Evolutionary conservation across 2,113 vertebrate species (phyloP).

Genomic region (Silurus glanis): DNA sequence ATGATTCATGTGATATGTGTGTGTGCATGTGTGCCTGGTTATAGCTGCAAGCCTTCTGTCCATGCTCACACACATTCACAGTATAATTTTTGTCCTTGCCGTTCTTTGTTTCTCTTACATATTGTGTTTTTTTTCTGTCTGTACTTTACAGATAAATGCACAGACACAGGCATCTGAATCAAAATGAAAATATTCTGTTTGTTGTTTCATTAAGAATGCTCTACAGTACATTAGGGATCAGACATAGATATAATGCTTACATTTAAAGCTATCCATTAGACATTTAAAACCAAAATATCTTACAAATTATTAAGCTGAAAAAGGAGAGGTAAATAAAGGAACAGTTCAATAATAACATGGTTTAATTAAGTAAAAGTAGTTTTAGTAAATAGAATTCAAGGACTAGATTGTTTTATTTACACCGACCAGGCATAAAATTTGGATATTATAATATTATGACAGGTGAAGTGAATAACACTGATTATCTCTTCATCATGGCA

Average conservation of each 20-base stretch:
- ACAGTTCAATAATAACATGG: not conserved
- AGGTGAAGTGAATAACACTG: too few species aligned
- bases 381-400: not conserved
- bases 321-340: not conserved
- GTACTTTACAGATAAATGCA: not conserved
- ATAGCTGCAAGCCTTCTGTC: not conserved
- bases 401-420: not conserved
- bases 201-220: not conserved
- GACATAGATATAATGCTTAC: not conserved
- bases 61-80: not conserved
- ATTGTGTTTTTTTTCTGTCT: not conserved
- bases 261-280: not conserved
- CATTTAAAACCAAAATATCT: not conserved
- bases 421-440: too few species aligned
- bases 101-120: not conserved
- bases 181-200: not conserved
- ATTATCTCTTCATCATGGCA: too few species aligned
- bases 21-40: not conserved
- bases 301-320: not conserved
- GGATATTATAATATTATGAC: too few species aligned
- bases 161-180: not conserved
- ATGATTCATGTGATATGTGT: conserved; percentile 9
- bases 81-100: not conserved
- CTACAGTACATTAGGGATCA: not conserved
- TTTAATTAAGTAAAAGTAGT: not conserved